A percentile compares a stretch with the other conserved stretches of the same genome.
These are phyloP conservation scores for Dipodomys merriami DNA, from an alignment of 2,113 vertebrate genomes.

Conservation along the genomic window DNA sequence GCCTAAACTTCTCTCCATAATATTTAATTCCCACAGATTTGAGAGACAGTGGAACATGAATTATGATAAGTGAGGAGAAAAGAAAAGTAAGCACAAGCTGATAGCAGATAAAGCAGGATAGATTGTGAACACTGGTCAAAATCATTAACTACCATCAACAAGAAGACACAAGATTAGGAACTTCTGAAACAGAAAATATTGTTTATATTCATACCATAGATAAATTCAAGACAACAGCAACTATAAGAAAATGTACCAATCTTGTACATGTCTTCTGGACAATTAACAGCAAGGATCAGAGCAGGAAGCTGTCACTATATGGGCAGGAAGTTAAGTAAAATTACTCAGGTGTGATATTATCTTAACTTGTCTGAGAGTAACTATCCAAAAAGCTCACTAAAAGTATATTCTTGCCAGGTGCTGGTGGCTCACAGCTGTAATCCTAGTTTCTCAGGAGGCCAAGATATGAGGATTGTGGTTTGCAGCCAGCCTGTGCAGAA, in stretches of 20 bases:
- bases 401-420: conserved; percentile 23
- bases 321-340: conserved; percentile 6
- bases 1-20: neutral
- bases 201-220: neutral
- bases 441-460: no score
- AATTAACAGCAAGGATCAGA: conserved; percentile 13
- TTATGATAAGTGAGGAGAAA: neutral
- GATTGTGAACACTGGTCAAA: conserved; percentile 20
- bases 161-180: conserved; percentile 26
- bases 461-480: no score
- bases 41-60: neutral
- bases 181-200: conserved; percentile 10
- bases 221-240: neutral
- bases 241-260: neutral
- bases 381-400: conserved; percentile 42
- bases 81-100: neutral
- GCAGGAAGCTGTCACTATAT: neutral
- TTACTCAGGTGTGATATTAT: neutral
- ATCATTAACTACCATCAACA: conserved; percentile 17
- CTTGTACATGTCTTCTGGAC: neutral
- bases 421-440: no score
- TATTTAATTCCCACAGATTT: neutral
- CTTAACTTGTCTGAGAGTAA: conserved; percentile 21
- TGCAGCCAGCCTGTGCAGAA: no score
- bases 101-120: neutral